Evolutionary conservation across 2,113 vertebrate genomes (phyloP), one percentile per base, ranked within the genome.

Genomic region (Tragulus kanchil): DNA sequence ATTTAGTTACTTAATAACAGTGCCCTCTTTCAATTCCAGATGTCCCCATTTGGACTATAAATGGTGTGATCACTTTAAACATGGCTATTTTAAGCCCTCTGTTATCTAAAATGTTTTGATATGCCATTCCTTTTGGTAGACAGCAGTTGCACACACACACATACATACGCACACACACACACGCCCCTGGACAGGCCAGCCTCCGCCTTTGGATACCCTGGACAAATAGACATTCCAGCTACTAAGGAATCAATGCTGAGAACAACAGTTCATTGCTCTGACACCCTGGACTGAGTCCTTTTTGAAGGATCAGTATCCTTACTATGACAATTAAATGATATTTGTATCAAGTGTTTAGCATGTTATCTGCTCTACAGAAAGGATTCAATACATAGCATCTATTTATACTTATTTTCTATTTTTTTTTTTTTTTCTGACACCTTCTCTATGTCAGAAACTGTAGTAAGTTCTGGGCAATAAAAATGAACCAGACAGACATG

Each of bases 1-100:
- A 81, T 56, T 90, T 69, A 62, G 16, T 67, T 87, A 50, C 28
- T 93, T 75, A 67, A 31, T 94, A 89, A 83, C 31, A 23, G 28
- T 88, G 36, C 19, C n/a, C 5, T 36, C 31, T 82, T 64, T 83
- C 62, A 42, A 79, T 85, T 94, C 62, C 16, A 1, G 17, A 85
- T 36, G 50, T 19, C 45, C 31, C 48, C 5, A 14, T 67, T 79
- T 91, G 45, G 36, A 58, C 15, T 75, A n/a, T 75, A 54, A 78
- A 64, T 88, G 64, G 11, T n/a, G 77, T 48, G 4, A 21, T 87
- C n/a, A 58, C 6, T 16, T 11, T 82, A 78, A 61, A 79, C 71
- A 58, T 73, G 83, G 3, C 25, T 75, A 62, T 59, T 26, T 48
- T 9, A 58, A 25, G 25, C 15, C 9, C 42, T 59, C 81, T 83